Base-by-base conservation (phyloP, 2,888 invertebrate genomes). In the Calliscelio sp. region DNA sequence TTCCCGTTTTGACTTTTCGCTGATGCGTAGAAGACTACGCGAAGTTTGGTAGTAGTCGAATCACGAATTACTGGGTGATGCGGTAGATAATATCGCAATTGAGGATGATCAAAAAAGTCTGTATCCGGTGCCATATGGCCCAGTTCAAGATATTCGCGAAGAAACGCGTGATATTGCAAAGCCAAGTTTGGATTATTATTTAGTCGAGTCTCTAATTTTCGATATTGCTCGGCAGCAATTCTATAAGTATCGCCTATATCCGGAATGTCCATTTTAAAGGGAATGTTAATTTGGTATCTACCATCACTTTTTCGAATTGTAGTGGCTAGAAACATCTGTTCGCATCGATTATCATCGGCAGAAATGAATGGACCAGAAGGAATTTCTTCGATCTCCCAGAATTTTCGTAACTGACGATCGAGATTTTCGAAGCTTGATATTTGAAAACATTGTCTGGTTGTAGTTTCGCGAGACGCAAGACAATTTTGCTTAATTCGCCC, bases 51-150 rank as follows among this genome's bases (percentile, higher is more conserved):
- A n/a, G n/a, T 41, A 1, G 41, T 10, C 1, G 41, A 41, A 1
- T 49, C 49, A 20, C 49, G 49, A 49, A 49, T 49, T 1, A 49
- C 49, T 1, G 49, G 49, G 6, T 49, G 49, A 49, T 49, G 49
- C 2, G 49, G 49, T 0, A 49, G 20, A 4, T n/a, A 41, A n/a
- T 41, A 41, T n/a, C 41, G 41, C 6, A 46, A 18, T 20, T 14
- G 18, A 7, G 7, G 20, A 20, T 49, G 8, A 20, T 49, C 49
- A 2, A n/a, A 22, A 49, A 49, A 49, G 1, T 0, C 1, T 22
- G 49, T 14, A 2, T 49, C 20, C 8, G 20, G 49, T 22, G 18
- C 6, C 49, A 49, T 49, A n/a, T 49, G 49, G 6, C 49, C 20
- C 11, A 49, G 14, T 6, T 18, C 20, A 2, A 49, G 20, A 22